Evolutionary conservation across 2,797 vertebrate genomes (phyloP), one percentile per base, ranked within the genome.

Genomic region (Dicrostonyx torquatus): DNA sequence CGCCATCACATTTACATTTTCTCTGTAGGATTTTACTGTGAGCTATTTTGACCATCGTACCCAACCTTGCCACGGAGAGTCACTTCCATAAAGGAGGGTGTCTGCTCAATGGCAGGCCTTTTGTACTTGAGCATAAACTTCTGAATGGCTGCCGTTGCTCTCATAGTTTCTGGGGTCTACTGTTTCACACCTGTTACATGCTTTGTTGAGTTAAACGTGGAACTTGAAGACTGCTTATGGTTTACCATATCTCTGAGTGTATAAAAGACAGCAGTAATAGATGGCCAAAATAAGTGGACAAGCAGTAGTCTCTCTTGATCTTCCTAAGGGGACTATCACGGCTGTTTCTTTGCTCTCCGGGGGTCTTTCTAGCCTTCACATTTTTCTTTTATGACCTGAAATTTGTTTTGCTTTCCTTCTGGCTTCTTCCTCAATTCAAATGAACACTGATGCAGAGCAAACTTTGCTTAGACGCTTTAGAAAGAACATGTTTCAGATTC

Each of bases 361-460:
- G 40, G 9, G 14, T 29, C 80, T 77, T 89, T 84, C 9, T 70
- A 70, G 13, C 72, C 31, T 78, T 58, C 70, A 12, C 4, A 37
- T 17, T 37, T 77, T 62, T 22, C 94, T 95, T 95, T 18, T 78
- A 62, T 70, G 45, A 45, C 22, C 45, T 83, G 13, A 75, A 78
- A 87, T 12, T 22, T 37, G 20, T 91, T 64, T 93, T 60, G 13
- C 88, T 29, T 60, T 93, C 31, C 95, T 87, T 15, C 20, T 26
- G 31, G 4, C 37, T 85, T 91, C 55, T 96, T 93, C 18, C 40
- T 80, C 89, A 96, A 87, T 94, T 90, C 89, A 17, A 89, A 95
- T 93, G n/a, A 79, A 20, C 80, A 70, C 14, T 60, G 31, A 79
- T 93, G 72, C 5, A 95, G 73, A 96, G 53, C 70, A 58, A 88